Percentiles rank a stretch among this genome's conserved stretches.
These are phyloP conservation scores for Rousettus madagascariensis DNA, from an alignment of 2,797 vertebrate genomes.

Conservation along the genomic window DNA sequence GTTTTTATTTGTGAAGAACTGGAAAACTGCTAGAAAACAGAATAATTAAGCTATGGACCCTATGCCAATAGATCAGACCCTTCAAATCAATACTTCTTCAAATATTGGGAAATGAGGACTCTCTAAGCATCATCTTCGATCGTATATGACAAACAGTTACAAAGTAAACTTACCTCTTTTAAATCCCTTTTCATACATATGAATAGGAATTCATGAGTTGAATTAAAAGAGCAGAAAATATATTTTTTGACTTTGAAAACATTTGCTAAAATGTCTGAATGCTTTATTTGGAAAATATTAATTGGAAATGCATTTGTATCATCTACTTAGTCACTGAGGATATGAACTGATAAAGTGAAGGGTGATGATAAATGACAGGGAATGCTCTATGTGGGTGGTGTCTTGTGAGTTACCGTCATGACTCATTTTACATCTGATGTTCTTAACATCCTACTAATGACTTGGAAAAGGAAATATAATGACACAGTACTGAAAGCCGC, in stretches of 20 bases:
- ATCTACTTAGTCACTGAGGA: slow-evolving; percentile 42
- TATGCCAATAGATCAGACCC: neutral
- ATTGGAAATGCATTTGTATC: slow-evolving; percentile 48
- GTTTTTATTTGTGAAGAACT: slow-evolving; percentile 18
- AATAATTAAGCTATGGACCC: neutral
- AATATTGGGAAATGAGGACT: slow-evolving; percentile 9
- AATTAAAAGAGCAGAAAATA: slow-evolving; percentile 43
- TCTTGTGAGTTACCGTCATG: slow-evolving; percentile 50
- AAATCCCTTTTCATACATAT: neutral
- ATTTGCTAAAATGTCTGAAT: slow-evolving; percentile 47
- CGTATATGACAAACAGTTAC: slow-evolving; percentile 12
- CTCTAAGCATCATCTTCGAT: neutral
- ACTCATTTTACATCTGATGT: slow-evolving; percentile 61
- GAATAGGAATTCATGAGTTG: slow-evolving; percentile 44
- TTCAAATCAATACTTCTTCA: slow-evolving; percentile 37
- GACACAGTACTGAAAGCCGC: slow-evolving; percentile 27
- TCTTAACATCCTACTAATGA: slow-evolving; percentile 56
- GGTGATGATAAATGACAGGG: slow-evolving; percentile 25
- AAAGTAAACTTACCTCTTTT: neutral
- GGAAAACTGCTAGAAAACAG: neutral
- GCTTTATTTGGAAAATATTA: slow-evolving; percentile 51
- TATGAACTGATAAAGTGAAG: slow-evolving; percentile 25
- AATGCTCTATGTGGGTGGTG: slow-evolving; percentile 27
- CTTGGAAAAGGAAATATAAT: slow-evolving; percentile 58
- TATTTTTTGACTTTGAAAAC: slow-evolving; percentile 59